A percentile compares a stretch with the other conserved stretches of the same genome.
These are phyloP conservation scores for Microcebus jonahi DNA, from an alignment of 2,113 vertebrate genomes.

Conservation along the genomic window DNA sequence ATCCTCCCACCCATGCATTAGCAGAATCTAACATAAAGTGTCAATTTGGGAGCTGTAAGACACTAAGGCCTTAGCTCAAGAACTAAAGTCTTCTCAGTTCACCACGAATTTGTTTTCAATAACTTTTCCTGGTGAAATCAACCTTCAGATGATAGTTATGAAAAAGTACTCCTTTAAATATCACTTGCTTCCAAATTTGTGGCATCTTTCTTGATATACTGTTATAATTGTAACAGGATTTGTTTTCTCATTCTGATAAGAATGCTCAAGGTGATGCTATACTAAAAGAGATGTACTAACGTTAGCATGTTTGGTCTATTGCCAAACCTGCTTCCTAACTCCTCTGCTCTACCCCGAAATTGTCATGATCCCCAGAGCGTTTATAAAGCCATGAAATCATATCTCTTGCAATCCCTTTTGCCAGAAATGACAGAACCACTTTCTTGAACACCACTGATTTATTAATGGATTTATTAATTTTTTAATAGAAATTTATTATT, in stretches of 20 bases:
- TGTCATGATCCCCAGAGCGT: neutral
- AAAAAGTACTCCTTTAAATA: neutral
- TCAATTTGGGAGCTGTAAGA: neutral
- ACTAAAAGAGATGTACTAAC: neutral
- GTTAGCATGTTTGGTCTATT: neutral
- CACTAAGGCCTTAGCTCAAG: neutral
- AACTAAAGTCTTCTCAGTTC: neutral
- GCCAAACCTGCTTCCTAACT: neutral
- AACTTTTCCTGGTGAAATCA: neutral
- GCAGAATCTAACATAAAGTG: neutral
- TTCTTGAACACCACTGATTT: neutral
- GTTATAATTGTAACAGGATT: neutral
- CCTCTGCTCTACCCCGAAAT: neutral
- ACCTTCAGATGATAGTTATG: neutral
- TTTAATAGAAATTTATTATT: neutral
- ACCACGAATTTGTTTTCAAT: neutral
- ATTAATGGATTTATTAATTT: constrained; percentile 26
- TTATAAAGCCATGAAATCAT: neutral
- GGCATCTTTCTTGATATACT: neutral
- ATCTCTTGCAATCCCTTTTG: neutral
- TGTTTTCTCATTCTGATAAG: neutral
- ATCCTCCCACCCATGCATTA: neutral
- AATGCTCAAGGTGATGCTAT: neutral
- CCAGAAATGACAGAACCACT: neutral
- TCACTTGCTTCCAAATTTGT: neutral